Base-by-base conservation (phyloP, 1,140 invertebrate species). In the Drosophila chauvacae region DNA sequence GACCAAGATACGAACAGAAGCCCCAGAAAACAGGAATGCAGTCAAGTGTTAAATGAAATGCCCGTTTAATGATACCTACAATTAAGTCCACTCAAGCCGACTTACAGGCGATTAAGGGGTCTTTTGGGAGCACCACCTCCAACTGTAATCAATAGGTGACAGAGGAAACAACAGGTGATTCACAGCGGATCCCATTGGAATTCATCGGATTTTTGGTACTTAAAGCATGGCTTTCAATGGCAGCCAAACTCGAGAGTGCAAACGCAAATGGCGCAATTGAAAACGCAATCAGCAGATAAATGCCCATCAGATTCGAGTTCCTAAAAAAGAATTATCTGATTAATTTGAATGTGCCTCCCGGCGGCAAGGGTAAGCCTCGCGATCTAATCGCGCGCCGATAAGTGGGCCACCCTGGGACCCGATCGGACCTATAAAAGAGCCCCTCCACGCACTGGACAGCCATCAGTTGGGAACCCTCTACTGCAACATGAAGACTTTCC, bases 201-300 rank as follows among this genome's bases (percentile, higher is more conserved):
- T 53, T 11, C 13, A 23, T 33, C 7, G 11, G 28, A 61, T 23
- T n/a, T 23, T 1, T 5, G 13, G 14, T 11, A 16, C 9, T 11
- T 33, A 14, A 33, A 14, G n/a, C 44, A 33, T 3, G 26, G 50
- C 55, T 74, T 51, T 28, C 42, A 44, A 55, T 37, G 13, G n/a
- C 23, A 20, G 2, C 4, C 14, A 33, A 53, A 50, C 71, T 57
- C 62, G 33, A 55, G 28, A 50, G 42, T 30, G 48, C 14, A 30
- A 30, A 11, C 23, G 18, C 48, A 35, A 74, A 63, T 58, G 20
- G 50, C 50, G 28, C 42, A 37, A 39, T 44, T 53, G 42, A 48
- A 63, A 60, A 37, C 42, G n/a, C 74, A 82, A 79, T 82, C 60
- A 82, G 56, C 55, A 61, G 69, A 75, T 78, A 64, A 61, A 64